Base-by-base conservation (phyloP, 1,140 invertebrate genomes). In the Drosophila melanica region DNA sequence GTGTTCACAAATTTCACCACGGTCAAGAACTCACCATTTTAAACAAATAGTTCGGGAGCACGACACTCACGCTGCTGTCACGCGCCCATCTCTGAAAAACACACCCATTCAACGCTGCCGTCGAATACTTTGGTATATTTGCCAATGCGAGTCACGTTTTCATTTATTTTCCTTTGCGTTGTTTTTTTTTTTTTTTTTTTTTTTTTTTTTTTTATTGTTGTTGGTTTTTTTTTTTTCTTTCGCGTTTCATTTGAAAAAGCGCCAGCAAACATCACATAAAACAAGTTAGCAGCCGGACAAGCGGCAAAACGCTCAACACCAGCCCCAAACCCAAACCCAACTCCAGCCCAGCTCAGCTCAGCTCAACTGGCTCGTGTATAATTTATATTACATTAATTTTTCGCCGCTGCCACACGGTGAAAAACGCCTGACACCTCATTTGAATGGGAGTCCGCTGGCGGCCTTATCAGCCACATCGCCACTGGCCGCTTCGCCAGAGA, bases 101-200 rank as follows among this genome's bases (percentile, higher is more conserved):
- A 76, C 62, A 84, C 55, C 60, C 67, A 69, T 65, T 69, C 44
- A 65, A 70, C 67, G 55, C 66, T 42, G 51, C 18, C 27, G 42
- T 39, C 60, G 75, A 47, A 80, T 79, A 64, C 76, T 77, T 89
- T 87, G 79, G 57, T 87, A 89, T 89, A 84, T 89, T 89, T 89
- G 80, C 77, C 79, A 89, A 89, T 89, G 77, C 84, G 65, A 90
- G 84, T 89, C 84, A 89, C 84, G 84, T 89, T 89, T 89, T 86
- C 69, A 59, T 45, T 58, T 35, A 74, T 62, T 71, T 70, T 71
- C 66, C 47, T 41, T 35, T 14, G 51, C 45, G 30, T 63, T 62
- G 60, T 67, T 20, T 62, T 62, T 51, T 33, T 35, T 14, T 53
- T 41, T 60, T 10, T 14, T 47, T 16, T 54, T 59, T 45, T 37